These are phyloP conservation scores for Homarus gammarus DNA, from an alignment of 2,888 invertebrate genomes.

Conservation along the genomic window DNA sequence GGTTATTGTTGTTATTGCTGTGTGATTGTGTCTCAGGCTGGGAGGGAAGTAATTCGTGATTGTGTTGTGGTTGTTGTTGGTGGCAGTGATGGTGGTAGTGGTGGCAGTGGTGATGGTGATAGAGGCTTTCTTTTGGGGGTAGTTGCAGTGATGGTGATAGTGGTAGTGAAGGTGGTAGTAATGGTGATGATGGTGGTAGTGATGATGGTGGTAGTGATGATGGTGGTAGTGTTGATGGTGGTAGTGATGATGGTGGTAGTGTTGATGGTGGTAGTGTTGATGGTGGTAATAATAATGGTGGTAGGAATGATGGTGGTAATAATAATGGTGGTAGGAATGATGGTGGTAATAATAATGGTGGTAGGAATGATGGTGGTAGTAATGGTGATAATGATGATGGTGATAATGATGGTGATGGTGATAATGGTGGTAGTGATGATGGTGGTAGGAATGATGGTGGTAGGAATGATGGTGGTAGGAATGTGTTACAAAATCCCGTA, in stretches of 20 bases:
- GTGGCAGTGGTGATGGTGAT: not conserved
- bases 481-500: too few relatives aligned
- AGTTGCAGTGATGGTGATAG: not conserved
- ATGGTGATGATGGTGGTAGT: not conserved
- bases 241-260: too few relatives aligned
- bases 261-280: too few relatives aligned
- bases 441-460: not conserved
- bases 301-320: not conserved
- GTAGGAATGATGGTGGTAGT: not conserved
- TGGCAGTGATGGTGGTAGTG: not conserved
- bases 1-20: too few relatives aligned
- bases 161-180: not conserved
- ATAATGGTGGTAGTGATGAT: not conserved
- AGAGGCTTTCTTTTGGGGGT: not conserved
- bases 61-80: not conserved
- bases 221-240: too few relatives aligned
- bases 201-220: too few relatives aligned
- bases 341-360: not conserved
- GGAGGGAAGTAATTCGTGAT: too few relatives aligned
- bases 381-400: not conserved
- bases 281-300: too few relatives aligned
- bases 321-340: slow-evolving; percentile 1
- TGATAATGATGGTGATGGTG: not conserved
- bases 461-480: not conserved
- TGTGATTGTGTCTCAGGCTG: too few relatives aligned